A percentile compares a stretch with the other conserved stretches of the same genome.
Conservation (phyloP, 2,888 invertebrate species). For the Acanthosoma haemorrhoidale region DNA sequence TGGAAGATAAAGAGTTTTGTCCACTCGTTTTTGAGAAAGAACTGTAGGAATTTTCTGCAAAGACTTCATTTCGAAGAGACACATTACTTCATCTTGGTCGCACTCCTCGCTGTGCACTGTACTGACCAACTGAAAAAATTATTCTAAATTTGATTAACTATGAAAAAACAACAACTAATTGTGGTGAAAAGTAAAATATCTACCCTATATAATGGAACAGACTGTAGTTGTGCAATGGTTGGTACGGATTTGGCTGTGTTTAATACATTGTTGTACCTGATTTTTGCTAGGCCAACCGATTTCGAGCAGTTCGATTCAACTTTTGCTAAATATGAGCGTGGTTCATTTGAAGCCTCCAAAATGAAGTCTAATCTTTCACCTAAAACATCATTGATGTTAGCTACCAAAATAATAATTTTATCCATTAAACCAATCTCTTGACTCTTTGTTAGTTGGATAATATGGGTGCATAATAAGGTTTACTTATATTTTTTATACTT, state of each 20-base stretch:
- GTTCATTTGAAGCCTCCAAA: constrained; percentile 56
- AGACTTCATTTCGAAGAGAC: constrained; percentile 33
- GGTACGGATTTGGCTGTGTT: background rate
- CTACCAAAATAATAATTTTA: too few species aligned
- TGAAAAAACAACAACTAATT: too few species aligned
- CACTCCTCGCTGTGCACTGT: constrained; percentile 31
- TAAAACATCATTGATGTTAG: constrained; percentile 41
- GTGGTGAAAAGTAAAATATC: too few species aligned
- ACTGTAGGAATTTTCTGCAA: constrained; percentile 22
- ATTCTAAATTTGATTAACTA: background rate
- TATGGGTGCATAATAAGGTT: too few species aligned
- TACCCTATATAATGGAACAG: background rate
- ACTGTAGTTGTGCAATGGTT: background rate
- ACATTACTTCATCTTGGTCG: constrained; percentile 23
- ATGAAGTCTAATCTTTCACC: constrained; percentile 75
- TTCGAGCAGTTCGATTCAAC: constrained; percentile 44
- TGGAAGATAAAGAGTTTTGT: constrained; percentile 60
- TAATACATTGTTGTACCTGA: constrained; percentile 31
- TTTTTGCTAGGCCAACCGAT: constrained; percentile 27
- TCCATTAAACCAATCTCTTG: too few species aligned
- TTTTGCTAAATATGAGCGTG: constrained; percentile 58
- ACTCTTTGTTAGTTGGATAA: too few species aligned
- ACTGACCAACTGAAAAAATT: constrained; percentile 30
- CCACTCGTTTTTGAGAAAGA: constrained; percentile 49
- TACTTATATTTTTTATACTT: too few species aligned